Evolutionary conservation across 2,113 vertebrate genomes (phyloP).

Genomic region (Eudyptes chrysolophus): DNA sequence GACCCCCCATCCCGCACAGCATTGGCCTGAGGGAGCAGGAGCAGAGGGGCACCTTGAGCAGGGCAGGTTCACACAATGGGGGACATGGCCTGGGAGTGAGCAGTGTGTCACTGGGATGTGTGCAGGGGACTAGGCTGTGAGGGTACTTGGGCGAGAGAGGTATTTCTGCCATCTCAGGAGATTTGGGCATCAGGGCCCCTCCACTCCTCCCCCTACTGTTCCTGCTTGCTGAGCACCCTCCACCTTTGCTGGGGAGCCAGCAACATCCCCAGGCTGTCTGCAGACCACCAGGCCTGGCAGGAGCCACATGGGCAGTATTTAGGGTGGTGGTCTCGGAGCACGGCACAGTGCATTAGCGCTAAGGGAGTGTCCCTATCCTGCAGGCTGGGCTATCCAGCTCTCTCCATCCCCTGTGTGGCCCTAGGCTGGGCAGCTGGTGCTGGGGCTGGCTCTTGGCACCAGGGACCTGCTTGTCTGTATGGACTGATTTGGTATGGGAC

Average conservation of each 20-base stretch:
- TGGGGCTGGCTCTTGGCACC: neutral
- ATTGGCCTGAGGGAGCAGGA: neutral
- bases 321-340: neutral
- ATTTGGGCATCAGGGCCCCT: neutral
- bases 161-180: neutral
- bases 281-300: neutral
- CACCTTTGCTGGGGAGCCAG: neutral
- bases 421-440: neutral
- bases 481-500: neutral
- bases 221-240: neutral
- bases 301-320: neutral
- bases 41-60: neutral
- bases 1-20: neutral
- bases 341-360: neutral
- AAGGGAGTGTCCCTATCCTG: fast-evolving
- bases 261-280: neutral
- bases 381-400: neutral
- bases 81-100: neutral
- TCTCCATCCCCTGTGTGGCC: neutral
- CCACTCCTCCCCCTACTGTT: neutral
- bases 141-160: neutral
- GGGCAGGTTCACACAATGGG: neutral
- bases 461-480: neutral
- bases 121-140: neutral
- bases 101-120: neutral